Evolutionary conservation across 2,113 vertebrate genomes (phyloP).

Genomic region (Mustela lutreola): DNA sequence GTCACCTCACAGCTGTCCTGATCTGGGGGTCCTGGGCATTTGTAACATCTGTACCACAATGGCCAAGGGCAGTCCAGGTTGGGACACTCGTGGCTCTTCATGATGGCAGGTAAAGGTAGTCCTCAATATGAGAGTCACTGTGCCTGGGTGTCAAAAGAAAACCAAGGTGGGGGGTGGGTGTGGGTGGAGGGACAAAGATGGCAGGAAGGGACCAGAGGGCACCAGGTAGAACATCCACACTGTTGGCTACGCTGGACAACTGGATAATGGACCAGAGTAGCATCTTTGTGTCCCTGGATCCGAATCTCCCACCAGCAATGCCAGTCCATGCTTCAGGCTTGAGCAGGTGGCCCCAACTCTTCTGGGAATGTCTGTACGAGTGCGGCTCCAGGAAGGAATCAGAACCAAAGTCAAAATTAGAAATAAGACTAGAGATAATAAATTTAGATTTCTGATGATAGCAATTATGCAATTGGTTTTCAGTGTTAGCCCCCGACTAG

Average conservation of each 20-base stretch:
- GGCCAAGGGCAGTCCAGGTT: background rate
- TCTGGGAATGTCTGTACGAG: background rate
- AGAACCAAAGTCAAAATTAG: background rate
- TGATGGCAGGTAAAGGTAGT: background rate
- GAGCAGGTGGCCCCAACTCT: background rate
- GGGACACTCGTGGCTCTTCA: background rate
- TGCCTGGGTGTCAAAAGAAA: background rate
- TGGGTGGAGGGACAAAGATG: background rate
- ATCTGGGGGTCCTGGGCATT: background rate
- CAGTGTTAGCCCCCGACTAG: background rate
- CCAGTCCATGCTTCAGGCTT: background rate
- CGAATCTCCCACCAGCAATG: background rate
- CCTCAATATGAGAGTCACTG: background rate
- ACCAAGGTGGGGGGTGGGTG: background rate
- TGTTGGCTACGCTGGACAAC: background rate
- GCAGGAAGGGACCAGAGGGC: background rate
- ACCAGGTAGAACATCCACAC: fast-evolving
- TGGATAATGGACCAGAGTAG: background rate
- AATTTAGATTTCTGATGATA: background rate
- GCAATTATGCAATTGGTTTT: background rate
- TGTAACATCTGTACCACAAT: background rate
- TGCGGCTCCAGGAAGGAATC: background rate
- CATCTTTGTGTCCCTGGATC: background rate
- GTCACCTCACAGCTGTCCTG: background rate
- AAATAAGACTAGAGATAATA: background rate